These are phyloP conservation scores for Trematocara unimaculatum DNA, from an alignment of 2,113 vertebrate genomes.

Conservation along the genomic window DNA sequence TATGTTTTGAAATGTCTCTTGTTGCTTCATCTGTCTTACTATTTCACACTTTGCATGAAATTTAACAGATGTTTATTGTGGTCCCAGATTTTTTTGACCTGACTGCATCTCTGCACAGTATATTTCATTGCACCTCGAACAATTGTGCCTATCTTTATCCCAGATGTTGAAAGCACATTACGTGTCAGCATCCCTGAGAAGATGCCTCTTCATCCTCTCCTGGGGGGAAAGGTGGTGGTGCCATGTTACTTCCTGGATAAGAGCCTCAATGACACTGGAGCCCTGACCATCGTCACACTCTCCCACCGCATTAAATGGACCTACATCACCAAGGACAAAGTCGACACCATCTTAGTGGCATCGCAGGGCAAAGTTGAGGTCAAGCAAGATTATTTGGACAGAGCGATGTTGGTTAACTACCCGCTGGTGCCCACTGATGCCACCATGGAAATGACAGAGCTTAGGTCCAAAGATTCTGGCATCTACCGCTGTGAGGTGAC, in stretches of 20 bases:
- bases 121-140: neutral
- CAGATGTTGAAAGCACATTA: slow-evolving; percentile 69
- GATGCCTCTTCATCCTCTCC: slow-evolving; percentile 75
- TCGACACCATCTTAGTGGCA: slow-evolving; percentile 83
- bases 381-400: slow-evolving; percentile 80
- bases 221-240: slow-evolving; percentile 84
- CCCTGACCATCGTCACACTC: slow-evolving; percentile 72
- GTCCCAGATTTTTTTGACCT: neutral
- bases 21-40: neutral
- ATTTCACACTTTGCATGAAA: neutral
- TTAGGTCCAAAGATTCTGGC: slow-evolving; percentile 86
- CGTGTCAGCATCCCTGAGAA: slow-evolving; percentile 89
- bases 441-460: slow-evolving; percentile 82
- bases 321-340: slow-evolving; percentile 77
- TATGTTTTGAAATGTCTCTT: neutral
- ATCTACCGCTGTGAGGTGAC: slow-evolving; percentile 91
- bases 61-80: neutral
- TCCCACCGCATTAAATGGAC: slow-evolving; percentile 93
- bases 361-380: slow-evolving; percentile 78
- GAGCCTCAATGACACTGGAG: slow-evolving; percentile 76
- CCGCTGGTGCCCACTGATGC: slow-evolving; percentile 83
- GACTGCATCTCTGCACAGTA: neutral
- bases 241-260: slow-evolving; percentile 94
- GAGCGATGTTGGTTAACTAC: slow-evolving; percentile 86
- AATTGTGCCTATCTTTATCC: neutral